A percentile compares a stretch with the other conserved stretches of the same genome.
phyloP scores from a whole-genome alignment of 2,888 invertebrate genomes.

The Epinotia brunnichana region DNA sequence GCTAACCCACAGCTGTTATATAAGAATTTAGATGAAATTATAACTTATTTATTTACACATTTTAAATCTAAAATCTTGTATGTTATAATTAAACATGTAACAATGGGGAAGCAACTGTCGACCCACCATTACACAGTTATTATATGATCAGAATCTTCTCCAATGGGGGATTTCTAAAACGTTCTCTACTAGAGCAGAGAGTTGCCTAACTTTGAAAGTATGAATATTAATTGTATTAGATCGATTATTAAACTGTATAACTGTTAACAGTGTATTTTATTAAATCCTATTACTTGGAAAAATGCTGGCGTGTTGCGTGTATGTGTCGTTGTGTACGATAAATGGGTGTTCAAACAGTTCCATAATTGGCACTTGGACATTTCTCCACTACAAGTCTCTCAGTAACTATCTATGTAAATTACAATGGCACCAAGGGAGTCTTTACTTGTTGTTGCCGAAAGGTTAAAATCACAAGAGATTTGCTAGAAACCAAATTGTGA shows the following conservation, averaged over 20 bases:
- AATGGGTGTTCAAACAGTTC: no score
- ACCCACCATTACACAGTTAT: neutral
- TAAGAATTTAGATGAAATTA: neutral
- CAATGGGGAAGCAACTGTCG: neutral
- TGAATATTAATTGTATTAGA: slow-evolving; percentile 47
- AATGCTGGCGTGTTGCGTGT: no score
- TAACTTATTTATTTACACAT: slow-evolving; percentile 11
- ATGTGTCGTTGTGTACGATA: no score
- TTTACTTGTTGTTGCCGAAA: no score
- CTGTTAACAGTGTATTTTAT: slow-evolving; percentile 26
- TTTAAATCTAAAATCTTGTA: neutral
- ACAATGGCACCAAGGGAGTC: no score
- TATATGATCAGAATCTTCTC: neutral
- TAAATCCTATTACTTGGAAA: neutral
- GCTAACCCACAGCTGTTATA: neutral
- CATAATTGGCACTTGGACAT: no score
- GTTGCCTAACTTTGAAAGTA: slow-evolving; percentile 37
- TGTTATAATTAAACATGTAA: neutral
- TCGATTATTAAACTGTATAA: slow-evolving; percentile 45
- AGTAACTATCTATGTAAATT: no score
- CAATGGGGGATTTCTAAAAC: slow-evolving; percentile 1
- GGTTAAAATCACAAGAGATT: no score
- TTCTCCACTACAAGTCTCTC: no score
- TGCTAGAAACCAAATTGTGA: no score
- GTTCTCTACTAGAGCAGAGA: slow-evolving; percentile 18